A percentile compares a stretch with the other conserved stretches of the same genome.
Evolutionary conservation across 2,113 vertebrate species (phyloP).

Genomic region (Neodon shergylaensis): DNA sequence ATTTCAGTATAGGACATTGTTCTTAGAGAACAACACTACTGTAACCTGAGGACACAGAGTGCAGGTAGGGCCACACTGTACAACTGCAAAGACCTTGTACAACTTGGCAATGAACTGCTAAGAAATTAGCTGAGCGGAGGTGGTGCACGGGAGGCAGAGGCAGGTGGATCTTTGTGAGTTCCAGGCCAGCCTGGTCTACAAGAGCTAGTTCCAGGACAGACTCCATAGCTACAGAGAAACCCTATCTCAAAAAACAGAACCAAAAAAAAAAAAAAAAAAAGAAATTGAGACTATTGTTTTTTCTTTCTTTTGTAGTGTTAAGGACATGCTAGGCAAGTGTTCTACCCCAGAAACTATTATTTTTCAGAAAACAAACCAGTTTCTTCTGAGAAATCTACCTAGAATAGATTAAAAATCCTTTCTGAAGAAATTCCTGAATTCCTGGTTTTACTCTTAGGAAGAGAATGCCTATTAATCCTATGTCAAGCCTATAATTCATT

Average conservation of each 20-base stretch:
- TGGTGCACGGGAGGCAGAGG: too few relatives aligned
- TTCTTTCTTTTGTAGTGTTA: background rate
- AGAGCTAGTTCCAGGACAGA: too few relatives aligned
- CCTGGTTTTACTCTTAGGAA: constrained; percentile 37
- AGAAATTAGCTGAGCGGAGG: background rate
- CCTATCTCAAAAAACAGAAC: too few relatives aligned
- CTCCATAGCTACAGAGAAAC: too few relatives aligned
- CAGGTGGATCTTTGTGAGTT: too few relatives aligned
- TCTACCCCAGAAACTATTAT: background rate
- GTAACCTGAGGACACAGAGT: background rate
- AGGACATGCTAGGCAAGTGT: background rate
- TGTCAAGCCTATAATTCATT: background rate
- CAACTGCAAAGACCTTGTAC: background rate
- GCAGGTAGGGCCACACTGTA: background rate
- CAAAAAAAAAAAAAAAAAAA: too few relatives aligned
- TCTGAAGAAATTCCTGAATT: constrained; percentile 32
- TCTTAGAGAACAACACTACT: constrained; percentile 25
- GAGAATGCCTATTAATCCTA: constrained; percentile 19
- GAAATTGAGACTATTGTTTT: background rate
- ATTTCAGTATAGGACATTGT: constrained; percentile 49
- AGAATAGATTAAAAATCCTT: background rate
- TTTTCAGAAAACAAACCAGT: constrained; percentile 36
- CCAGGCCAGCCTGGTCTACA: too few relatives aligned
- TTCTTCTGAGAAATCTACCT: constrained; percentile 55
- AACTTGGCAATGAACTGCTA: constrained; percentile 19